Conservation (phyloP, 1,140 invertebrate species). For the Babylonia areolata region DNA sequence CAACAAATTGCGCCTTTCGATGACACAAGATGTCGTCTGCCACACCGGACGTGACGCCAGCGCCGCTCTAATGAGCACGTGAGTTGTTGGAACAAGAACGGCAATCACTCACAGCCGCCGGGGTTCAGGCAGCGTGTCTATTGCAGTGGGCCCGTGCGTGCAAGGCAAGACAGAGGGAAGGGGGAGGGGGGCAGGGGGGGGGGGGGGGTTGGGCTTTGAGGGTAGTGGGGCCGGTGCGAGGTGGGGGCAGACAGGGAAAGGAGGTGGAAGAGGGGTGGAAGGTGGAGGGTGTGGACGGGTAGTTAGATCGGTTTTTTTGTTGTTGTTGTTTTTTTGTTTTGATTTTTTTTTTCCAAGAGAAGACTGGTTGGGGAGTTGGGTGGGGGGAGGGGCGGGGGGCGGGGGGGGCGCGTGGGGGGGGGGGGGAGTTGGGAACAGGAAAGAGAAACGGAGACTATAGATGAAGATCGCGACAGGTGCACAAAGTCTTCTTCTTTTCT, state of each 20-base stretch:
- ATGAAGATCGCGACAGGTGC: background rate
- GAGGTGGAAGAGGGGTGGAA: no score
- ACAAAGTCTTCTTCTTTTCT: no score
- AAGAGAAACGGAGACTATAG: no score
- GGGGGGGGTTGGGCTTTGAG: no score
- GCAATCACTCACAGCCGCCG: background rate
- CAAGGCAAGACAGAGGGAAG: background rate
- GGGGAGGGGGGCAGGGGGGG: background rate
- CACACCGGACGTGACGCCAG: slow-evolving; percentile 6
- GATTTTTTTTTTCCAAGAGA: background rate
- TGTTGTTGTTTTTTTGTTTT: no score
- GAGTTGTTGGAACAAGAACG: slow-evolving; percentile 9
- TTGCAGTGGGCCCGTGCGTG: background rate
- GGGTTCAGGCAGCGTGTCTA: background rate
- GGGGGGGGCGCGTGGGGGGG: background rate
- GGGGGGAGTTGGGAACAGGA: background rate
- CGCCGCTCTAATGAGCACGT: slow-evolving; percentile 16
- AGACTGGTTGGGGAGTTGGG: background rate
- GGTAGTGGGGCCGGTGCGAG: no score
- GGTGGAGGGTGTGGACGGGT: no score
- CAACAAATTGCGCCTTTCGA: slow-evolving; percentile 2
- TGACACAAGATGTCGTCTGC: slow-evolving; percentile 19
- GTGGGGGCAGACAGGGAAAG: no score
- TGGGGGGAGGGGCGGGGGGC: background rate
- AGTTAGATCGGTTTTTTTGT: no score